These are phyloP conservation scores for Ormyrus rosae DNA, from an alignment of 2,888 invertebrate species.

Conservation along the genomic window DNA sequence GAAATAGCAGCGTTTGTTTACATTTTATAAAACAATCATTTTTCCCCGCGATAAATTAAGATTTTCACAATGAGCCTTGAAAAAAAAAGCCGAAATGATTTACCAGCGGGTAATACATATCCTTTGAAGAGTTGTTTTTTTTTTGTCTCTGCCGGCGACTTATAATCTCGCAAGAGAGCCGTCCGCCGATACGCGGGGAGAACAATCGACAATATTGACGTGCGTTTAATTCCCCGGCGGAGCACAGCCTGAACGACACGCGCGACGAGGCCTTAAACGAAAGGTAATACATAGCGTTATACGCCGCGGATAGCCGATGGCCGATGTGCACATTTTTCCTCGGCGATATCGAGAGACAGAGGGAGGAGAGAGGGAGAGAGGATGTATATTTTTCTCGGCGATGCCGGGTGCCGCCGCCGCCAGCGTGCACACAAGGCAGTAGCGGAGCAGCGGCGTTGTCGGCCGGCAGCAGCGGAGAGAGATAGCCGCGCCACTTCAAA, in stretches of 20 bases:
- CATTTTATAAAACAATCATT: no score
- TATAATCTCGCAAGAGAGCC: conserved; percentile 30
- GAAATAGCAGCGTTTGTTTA: no score
- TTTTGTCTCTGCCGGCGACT: conserved; percentile 41
- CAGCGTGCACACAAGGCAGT: not conserved
- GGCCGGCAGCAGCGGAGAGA: not conserved
- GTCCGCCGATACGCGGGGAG: conserved; percentile 1
- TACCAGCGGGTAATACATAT: not conserved
- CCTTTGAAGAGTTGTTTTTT: no score
- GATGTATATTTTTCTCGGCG: conserved; percentile 39
- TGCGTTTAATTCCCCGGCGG: not conserved
- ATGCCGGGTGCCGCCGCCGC: conserved; percentile 1
- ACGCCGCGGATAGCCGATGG: conserved; percentile 15
- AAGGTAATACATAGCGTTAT: not conserved
- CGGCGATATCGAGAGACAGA: conserved; percentile 12
- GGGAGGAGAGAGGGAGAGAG: no score
- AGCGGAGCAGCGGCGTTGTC: not conserved
- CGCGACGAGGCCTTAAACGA: conserved; percentile 33
- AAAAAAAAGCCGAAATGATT: conserved; percentile 9
- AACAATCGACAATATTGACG: conserved; percentile 49
- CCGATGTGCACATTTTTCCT: conserved; percentile 42
- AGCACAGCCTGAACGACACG: not conserved
- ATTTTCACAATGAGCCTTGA: not conserved
- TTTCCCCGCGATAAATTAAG: no score
- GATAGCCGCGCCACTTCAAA: conserved; percentile 50